Evolutionary conservation across 2,888 invertebrate genomes (phyloP), one percentile per base, ranked within the genome.

Genomic region (Pollenia amentaria): DNA sequence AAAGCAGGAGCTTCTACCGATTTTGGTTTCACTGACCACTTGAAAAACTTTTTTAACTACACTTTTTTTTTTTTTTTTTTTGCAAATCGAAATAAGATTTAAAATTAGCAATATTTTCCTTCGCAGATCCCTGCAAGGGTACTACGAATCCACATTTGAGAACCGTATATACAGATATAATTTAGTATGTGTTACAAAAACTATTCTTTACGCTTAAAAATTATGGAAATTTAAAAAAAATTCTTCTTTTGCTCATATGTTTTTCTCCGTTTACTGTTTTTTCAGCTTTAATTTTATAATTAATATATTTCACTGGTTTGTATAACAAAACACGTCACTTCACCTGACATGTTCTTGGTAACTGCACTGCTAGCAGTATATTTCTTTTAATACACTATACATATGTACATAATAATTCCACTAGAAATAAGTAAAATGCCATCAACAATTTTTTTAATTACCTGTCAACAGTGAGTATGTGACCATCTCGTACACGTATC

Each of bases 391-490:
- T 21, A 46, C 16, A 60, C 60, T 40, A 29, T 51, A 40, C 8
- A 62, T 40, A 42, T 53, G 18, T 8, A 14, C 16, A 44, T 60
- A 64, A 76, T 57, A 60, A 44, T 55, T 72, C 11, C 29, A 40
- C 48, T 53, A 77, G 40, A 82, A 80, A 51, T 69, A 75, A 38
- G 69, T 75, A 75, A 75, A 84, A 79, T 82, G 40, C 57, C 80
- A 85, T 78, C 76, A 82, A 79, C 78, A 82, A 82, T 79, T 64
- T 89, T 88, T 87, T 90, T 91, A 92, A 91, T 93, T 96, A 96
- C 91, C 96, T 95, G 95, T 97, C 98, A 93, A 98, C 97, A 84
- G 97, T 97, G 90, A 98, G 95, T 93, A 98, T 98, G 94, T 98
- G 97, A 90, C 97, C 97, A 94, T 98, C 98, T 91, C 97, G 95